A percentile compares a stretch with the other conserved stretches of the same genome.
These are phyloP conservation scores for Erythrolamprus reginae DNA, from an alignment of 2,113 vertebrate species.

Conservation along the genomic window DNA sequence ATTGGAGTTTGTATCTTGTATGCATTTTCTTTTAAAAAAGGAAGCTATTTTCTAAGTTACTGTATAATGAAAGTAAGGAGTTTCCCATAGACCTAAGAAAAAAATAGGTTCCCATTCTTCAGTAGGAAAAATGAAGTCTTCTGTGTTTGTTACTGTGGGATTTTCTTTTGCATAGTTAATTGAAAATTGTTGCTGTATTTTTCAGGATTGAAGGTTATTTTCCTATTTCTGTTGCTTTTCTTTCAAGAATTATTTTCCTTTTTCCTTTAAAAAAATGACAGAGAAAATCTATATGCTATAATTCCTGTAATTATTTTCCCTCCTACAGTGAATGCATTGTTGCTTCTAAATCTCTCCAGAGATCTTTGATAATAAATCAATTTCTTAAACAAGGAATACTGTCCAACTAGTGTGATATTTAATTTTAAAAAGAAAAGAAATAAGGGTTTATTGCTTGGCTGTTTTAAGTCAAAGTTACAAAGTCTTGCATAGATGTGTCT, in stretches of 20 bases:
- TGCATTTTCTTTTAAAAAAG: background rate
- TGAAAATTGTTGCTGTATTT: background rate
- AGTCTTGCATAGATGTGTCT: constrained; percentile 41
- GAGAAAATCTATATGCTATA: background rate
- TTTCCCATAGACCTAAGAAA: background rate
- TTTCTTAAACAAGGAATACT: background rate
- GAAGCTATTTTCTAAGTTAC: background rate
- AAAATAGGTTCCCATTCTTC: background rate
- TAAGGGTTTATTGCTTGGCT: constrained; percentile 23
- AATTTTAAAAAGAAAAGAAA: background rate
- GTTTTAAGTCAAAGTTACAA: constrained; percentile 35
- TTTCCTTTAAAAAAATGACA: background rate
- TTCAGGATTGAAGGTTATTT: background rate
- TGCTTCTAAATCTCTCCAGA: background rate
- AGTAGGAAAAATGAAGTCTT: background rate
- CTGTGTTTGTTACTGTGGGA: background rate
- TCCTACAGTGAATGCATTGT: background rate
- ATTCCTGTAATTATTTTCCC: background rate
- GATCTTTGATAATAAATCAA: background rate
- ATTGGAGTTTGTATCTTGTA: background rate
- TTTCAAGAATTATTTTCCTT: background rate
- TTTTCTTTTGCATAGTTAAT: background rate
- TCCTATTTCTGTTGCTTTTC: background rate
- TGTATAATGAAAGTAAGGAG: fast-evolving
- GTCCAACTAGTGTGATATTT: background rate